Evolutionary conservation across 2,797 vertebrate species (phyloP), one percentile per base, ranked within the genome.

Genomic region (Poliocrania exsul): DNA sequence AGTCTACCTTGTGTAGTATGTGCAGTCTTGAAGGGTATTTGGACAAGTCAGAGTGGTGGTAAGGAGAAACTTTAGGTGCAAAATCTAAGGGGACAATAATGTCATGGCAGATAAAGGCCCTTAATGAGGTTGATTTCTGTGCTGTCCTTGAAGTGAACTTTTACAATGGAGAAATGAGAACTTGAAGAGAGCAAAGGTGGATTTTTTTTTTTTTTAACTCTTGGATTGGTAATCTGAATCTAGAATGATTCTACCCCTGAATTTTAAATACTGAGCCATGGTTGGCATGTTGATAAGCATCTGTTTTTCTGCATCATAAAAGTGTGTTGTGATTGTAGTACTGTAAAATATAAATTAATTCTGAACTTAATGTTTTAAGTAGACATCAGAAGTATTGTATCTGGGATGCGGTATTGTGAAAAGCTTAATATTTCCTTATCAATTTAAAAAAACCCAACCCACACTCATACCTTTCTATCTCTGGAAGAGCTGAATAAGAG

Each of bases 391-490:
- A 90, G 2, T 81, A 20, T 31, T 81, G 6, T n/a, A 51, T 71
- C 7, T 46, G 40, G 9, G 37, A 35, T 77, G 31, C 18, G 60
- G 6, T 70, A 11, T 40, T 60, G 17, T 51, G n/a, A 10, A 69
- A 86, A 73, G 35, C 16, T 24, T 62, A 4, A 0, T 29, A 21
- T 75, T 89, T 65, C 15, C 4, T 20, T 82, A 35, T 46, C 9
- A 25, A 7, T 42, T 29, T n/a, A 14, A 56, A 24, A 58, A 71
- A 73, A 8, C 1, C 14, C 26, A 26, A 6, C 16, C 9, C 13
- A 5, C 12, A 1, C 2, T 2, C 4, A 1, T 17, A 38, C 5
- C 3, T 62, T 19, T 19, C 13, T 69, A 18, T 77, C 15, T 46
- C 9, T 73, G 50, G 12, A 38, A 44, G 25, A 75, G 8, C 66